A percentile compares a stretch with the other conserved stretches of the same genome.
phyloP scores from a whole-genome alignment of 2,797 vertebrate species.

The Amazonetta brasiliensis region DNA sequence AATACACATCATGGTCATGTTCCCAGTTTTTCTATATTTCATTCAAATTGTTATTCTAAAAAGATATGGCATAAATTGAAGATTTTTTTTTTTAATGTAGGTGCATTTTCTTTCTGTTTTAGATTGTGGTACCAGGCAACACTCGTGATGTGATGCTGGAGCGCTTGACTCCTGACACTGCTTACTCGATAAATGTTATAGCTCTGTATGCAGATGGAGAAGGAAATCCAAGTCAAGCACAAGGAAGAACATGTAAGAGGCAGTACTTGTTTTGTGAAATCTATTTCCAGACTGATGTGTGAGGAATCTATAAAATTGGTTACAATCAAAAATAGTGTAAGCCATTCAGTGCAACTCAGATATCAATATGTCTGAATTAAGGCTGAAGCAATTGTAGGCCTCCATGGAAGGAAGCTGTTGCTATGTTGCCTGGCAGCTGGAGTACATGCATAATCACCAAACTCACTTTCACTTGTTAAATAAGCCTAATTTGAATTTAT shows the following conservation, averaged over 20 bases:
- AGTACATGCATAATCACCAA: neutral
- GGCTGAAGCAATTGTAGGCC: neutral
- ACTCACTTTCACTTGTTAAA: neutral
- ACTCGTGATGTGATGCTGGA: slow-evolving; percentile 88
- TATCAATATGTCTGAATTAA: neutral
- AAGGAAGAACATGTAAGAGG: slow-evolving; percentile 90
- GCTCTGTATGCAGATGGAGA: slow-evolving; percentile 91
- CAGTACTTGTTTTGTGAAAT: neutral
- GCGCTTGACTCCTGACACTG: slow-evolving; percentile 89
- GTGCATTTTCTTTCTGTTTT: slow-evolving; percentile 13
- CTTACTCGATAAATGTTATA: slow-evolving; percentile 87
- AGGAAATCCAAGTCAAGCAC: slow-evolving; percentile 80
- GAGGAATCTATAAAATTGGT: neutral
- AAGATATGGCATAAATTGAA: neutral
- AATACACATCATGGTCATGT: neutral
- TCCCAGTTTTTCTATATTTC: neutral
- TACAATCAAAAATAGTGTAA: neutral
- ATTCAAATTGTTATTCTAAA: neutral
- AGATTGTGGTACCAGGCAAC: slow-evolving; percentile 91
- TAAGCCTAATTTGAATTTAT: neutral
- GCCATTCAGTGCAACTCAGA: neutral
- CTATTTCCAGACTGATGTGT: neutral
- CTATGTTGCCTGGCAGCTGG: neutral
- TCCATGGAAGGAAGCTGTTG: neutral
- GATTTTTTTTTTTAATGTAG: neutral